phyloP scores from a whole-genome alignment of 2,888 invertebrate species.

The Myathropa florea region DNA sequence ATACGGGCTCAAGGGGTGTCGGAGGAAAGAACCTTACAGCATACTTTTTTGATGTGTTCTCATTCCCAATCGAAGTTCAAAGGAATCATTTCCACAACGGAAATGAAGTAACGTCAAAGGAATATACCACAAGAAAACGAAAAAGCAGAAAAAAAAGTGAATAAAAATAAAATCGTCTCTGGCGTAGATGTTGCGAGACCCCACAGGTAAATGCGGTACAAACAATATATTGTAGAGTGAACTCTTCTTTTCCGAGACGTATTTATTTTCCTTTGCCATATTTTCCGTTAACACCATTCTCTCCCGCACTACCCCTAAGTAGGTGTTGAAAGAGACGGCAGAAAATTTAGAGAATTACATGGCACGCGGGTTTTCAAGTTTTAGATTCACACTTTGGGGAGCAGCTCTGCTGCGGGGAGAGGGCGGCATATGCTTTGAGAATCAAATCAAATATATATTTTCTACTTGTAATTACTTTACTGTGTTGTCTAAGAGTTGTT shows the following conservation, averaged over 20 bases:
- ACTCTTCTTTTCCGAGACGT: conserved; percentile 30
- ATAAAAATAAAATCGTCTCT: conserved; percentile 12
- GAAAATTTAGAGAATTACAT: conserved; percentile 52
- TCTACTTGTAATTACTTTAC: conserved; percentile 68
- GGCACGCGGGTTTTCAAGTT: conserved; percentile 53
- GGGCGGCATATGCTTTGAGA: conserved; percentile 54
- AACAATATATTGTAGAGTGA: conserved; percentile 39
- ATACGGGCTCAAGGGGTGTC: conserved; percentile 5
- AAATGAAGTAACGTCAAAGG: conserved; percentile 72
- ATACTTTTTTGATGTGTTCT: conserved; percentile 67
- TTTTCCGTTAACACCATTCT: conserved; percentile 9
- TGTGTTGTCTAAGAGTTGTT: conserved; percentile 56
- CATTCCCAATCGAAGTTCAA: conserved; percentile 72
- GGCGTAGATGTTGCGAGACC: conserved; percentile 32
- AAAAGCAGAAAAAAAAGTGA: conserved; percentile 3
- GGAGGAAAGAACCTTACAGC: conserved; percentile 28
- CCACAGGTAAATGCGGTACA: conserved; percentile 18
- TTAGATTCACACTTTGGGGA: conserved; percentile 60
- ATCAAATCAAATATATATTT: conserved; percentile 60
- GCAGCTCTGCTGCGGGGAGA: background rate
- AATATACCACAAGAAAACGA: conserved; percentile 61
- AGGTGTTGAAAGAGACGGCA: conserved; percentile 15
- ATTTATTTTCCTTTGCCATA: conserved; percentile 45
- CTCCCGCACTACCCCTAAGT: background rate
- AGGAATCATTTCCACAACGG: conserved; percentile 72